Evolutionary conservation across 2,797 vertebrate species (phyloP).

Genomic region (Epinephelus coioides): DNA sequence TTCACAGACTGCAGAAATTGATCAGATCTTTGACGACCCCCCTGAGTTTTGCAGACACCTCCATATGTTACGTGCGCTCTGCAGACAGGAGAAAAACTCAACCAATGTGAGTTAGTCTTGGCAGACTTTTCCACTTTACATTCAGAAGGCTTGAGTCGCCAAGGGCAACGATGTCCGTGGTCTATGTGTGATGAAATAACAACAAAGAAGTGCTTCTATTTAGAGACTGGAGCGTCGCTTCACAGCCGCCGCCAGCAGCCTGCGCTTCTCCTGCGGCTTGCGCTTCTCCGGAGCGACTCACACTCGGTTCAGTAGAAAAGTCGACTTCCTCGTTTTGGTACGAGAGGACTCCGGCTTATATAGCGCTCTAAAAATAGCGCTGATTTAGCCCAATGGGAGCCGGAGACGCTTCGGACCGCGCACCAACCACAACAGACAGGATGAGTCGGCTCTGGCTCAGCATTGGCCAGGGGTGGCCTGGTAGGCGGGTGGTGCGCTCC

Average conservation of each 20-base stretch:
- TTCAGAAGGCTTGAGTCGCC: neutral
- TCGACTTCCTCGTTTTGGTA: conserved; percentile 68
- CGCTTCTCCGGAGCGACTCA: conserved; percentile 11
- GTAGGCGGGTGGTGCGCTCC: conserved; percentile 75
- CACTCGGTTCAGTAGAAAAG: conserved; percentile 27
- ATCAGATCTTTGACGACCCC: conserved; percentile 51
- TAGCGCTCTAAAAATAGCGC: conserved; percentile 94
- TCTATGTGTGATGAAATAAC: conserved; percentile 15
- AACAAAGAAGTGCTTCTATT: conserved; percentile 26
- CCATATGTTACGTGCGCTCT: conserved; percentile 16
- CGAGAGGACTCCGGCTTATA: conserved; percentile 81
- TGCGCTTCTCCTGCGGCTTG: neutral
- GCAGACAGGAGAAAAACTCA: neutral
- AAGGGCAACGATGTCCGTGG: neutral
- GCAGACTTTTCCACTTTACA: neutral
- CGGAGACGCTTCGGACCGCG: conserved; percentile 51
- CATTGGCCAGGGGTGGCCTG: conserved; percentile 86
- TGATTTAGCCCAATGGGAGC: conserved; percentile 78
- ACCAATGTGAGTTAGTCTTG: neutral
- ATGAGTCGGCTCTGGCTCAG: conserved; percentile 72
- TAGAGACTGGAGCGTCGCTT: neutral
- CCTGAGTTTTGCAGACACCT: conserved; percentile 29
- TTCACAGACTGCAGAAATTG: conserved; percentile 44
- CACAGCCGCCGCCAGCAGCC: neutral
- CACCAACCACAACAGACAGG: conserved; percentile 83